Evolutionary conservation across 1,140 invertebrate species (phyloP).

Genomic region (Aleiodes sp.): DNA sequence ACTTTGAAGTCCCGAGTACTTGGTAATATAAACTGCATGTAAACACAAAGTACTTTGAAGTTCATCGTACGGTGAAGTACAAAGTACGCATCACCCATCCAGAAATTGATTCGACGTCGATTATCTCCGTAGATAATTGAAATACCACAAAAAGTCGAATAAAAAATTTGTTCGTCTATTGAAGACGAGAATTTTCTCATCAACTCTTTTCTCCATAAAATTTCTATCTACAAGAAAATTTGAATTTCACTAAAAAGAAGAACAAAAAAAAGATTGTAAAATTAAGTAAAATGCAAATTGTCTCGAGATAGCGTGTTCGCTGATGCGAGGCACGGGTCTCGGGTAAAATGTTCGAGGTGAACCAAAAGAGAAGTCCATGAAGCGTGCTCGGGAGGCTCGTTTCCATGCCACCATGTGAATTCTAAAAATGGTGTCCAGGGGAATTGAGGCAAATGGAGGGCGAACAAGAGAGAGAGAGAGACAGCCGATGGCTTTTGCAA

Average conservation of each 20-base stretch:
- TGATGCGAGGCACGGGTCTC: slow-evolving; percentile 54
- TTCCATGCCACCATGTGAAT: slow-evolving; percentile 53
- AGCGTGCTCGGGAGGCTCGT: slow-evolving; percentile 38
- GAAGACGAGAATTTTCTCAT: too few relatives aligned
- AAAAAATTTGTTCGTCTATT: too few relatives aligned
- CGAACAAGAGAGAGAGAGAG: too few relatives aligned
- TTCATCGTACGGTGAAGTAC: too few relatives aligned
- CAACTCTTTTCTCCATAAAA: too few relatives aligned
- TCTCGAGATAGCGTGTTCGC: slow-evolving; percentile 39
- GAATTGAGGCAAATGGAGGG: neutral
- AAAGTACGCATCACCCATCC: too few relatives aligned
- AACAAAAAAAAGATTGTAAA: slow-evolving; percentile 24
- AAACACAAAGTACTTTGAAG: too few relatives aligned
- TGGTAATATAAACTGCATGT: too few relatives aligned
- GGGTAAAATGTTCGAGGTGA: slow-evolving; percentile 52
- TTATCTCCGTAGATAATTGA: too few relatives aligned
- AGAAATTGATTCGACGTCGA: too few relatives aligned
- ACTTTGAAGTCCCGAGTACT: too few relatives aligned
- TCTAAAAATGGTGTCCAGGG: slow-evolving; percentile 49
- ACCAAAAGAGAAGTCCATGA: slow-evolving; percentile 41
- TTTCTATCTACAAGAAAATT: neutral
- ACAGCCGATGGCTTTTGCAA: neutral
- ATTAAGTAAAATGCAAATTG: slow-evolving; percentile 16
- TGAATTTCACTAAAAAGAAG: neutral
- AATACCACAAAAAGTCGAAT: too few relatives aligned